phyloP scores from a whole-genome alignment of 2,797 vertebrate species.

The Pseudomugil tenellus region DNA sequence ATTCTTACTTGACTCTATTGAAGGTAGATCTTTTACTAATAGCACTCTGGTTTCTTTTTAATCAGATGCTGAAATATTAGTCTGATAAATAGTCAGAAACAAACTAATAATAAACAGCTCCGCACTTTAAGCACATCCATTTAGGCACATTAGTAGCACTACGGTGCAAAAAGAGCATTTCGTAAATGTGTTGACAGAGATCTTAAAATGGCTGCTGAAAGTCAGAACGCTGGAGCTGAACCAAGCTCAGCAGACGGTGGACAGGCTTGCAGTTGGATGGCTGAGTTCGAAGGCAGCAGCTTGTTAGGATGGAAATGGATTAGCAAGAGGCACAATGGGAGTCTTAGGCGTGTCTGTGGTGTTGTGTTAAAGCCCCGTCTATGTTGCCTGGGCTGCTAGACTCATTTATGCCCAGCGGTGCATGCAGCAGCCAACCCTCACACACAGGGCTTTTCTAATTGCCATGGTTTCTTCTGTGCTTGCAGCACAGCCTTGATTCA shows the following conservation, averaged over 20 bases:
- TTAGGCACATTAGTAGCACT: constrained; percentile 46
- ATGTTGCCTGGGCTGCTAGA: constrained; percentile 73
- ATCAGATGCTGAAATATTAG: constrained; percentile 1
- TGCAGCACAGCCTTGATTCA: constrained; percentile 65
- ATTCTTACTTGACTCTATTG: too few relatives aligned
- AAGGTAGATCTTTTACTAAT: constrained; percentile 13
- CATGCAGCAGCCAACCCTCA: constrained; percentile 75
- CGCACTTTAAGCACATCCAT: constrained; percentile 18
- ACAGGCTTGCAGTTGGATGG: constrained; percentile 72
- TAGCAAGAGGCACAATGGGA: constrained; percentile 78
- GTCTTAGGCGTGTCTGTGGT: constrained; percentile 78
- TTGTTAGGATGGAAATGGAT: constrained; percentile 83
- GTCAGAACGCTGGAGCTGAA: constrained; percentile 73
- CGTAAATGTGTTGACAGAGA: constrained; percentile 58
- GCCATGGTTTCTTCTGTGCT: constrained; percentile 72
- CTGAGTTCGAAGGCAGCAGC: constrained; percentile 76
- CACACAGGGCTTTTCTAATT: constrained; percentile 74
- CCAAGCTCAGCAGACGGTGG: constrained; percentile 77
- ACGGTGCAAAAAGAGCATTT: constrained; percentile 53
- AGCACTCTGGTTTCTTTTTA: not conserved
- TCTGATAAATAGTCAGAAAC: constrained; percentile 15
- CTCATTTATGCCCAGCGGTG: constrained; percentile 80
- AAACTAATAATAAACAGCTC: not conserved
- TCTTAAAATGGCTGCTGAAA: constrained; percentile 80
- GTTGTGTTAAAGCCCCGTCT: constrained; percentile 78